Base-by-base conservation (phyloP, 1,140 invertebrate species). In the Arctopsyche grandis region DNA sequence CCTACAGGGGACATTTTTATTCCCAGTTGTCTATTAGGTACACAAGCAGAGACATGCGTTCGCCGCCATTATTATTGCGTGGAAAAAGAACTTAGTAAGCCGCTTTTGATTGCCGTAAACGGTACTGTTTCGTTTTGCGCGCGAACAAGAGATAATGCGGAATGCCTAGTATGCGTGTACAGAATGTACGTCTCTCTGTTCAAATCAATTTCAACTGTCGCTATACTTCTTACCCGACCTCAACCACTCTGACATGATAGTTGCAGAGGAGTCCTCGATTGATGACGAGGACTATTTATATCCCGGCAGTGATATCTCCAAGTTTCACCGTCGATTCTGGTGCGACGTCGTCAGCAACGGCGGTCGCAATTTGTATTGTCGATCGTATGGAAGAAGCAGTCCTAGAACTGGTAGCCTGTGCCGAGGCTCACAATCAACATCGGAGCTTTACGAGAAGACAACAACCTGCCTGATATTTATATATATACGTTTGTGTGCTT, bases 251-350 rank as follows among this genome's bases (percentile, higher is more conserved):
- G 74, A 76, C 74, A 76, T 60, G 74, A 76, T 76, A 44, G 58
- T 63, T 26, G 58, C 9, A 66, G 66, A 79, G 58, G 66, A 70
- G 58, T 69, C 43, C 24, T 46, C 78, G 73, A 79, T 76, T 76
- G 78, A 79, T 79, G 78, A 79, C 38, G 16, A 29, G 1, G 56
- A 66, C 78, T 79, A 73, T 73, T 79, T 78, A 78, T 78, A 78
- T 70, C 66, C 56, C 21, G 16, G n/a, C 48, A 29, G 43, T 69
- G 44, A 56, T 69, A 46, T 78, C 44, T 4, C 19, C 63, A 19
- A 38, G 69, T 38, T 22, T 43, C 69, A 26, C 69, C 12, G 12
- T 43, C 10, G 63, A 52, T 52, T 3, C 12, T 52, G 29, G 21
- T 21, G 1, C 19, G 19, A 22, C 48, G 46, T n/a, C 12, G 69